These are phyloP conservation scores for Cryptophagus acutangulus DNA, from an alignment of 2,888 invertebrate genomes.

Conservation along the genomic window DNA sequence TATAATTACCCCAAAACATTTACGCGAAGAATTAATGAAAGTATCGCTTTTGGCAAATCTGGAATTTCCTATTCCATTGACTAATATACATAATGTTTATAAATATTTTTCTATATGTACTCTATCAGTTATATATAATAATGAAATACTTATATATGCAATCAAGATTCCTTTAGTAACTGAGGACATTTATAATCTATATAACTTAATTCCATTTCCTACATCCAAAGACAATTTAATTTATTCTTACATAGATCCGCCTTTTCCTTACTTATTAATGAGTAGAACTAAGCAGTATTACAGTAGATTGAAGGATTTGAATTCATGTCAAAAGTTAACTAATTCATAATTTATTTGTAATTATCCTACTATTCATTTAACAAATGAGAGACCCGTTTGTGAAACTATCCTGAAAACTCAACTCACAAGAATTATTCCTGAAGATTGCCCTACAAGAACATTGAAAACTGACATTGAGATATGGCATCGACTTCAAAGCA, in stretches of 20 bases:
- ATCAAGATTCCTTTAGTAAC: conserved; percentile 1
- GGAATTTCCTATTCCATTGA: too few relatives aligned
- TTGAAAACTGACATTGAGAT: neutral
- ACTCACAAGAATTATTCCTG: neutral
- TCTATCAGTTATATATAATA: too few relatives aligned
- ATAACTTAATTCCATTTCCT: conserved; percentile 4
- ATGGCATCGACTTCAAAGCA: neutral
- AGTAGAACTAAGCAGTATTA: neutral
- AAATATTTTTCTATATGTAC: too few relatives aligned
- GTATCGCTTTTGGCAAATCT: too few relatives aligned
- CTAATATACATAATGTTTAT: too few relatives aligned
- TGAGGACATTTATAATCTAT: neutral
- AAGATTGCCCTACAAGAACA: neutral
- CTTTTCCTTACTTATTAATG: neutral
- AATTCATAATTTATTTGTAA: neutral
- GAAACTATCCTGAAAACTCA: neutral
- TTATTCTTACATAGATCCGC: neutral
- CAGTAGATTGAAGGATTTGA: neutral
- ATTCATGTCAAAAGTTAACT: neutral
- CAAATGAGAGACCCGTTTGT: neutral
- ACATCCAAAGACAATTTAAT: neutral
- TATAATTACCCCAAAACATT: too few relatives aligned
- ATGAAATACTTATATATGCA: neutral
- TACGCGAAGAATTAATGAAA: too few relatives aligned
- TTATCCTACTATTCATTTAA: neutral